phyloP scores from a whole-genome alignment of 2,797 vertebrate species.

The Atherinosoma microstoma region DNA sequence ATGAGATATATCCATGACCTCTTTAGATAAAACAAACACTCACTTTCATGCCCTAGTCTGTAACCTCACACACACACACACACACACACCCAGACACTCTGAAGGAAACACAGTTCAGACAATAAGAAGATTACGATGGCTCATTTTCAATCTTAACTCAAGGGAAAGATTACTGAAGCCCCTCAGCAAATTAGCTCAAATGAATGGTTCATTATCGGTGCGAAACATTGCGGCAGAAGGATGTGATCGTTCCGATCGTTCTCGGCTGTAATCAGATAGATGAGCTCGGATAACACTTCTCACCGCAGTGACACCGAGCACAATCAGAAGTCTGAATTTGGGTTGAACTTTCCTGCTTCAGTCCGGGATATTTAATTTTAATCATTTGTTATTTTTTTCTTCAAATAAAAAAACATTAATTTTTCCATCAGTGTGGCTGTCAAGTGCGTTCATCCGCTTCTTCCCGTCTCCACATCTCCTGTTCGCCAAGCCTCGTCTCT shows the following conservation, averaged over 20 bases:
- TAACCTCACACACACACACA: constrained; percentile 15
- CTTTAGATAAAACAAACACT: constrained; percentile 26
- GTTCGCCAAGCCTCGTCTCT: constrained; percentile 43
- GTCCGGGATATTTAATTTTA: constrained; percentile 22
- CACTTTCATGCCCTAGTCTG: constrained; percentile 21
- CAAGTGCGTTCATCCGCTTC: constrained; percentile 29
- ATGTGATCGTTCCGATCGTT: constrained; percentile 55
- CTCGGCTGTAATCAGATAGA: constrained; percentile 58
- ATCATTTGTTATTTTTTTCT: constrained; percentile 42
- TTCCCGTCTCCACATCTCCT: constrained; percentile 26
- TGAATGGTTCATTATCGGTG: constrained; percentile 71
- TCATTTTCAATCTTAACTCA: constrained; percentile 72
- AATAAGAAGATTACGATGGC: constrained; percentile 68
- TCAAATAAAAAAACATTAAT: not conserved
- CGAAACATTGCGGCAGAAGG: constrained; percentile 62
- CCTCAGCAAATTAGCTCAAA: constrained; percentile 72
- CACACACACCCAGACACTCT: constrained; percentile 7
- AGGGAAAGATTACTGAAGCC: constrained; percentile 73
- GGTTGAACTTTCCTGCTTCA: constrained; percentile 11
- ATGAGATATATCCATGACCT: constrained; percentile 1
- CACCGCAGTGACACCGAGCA: not conserved
- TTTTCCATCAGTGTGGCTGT: constrained; percentile 37
- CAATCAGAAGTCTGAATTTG: constrained; percentile 19
- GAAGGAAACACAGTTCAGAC: constrained; percentile 39
- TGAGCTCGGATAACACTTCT: constrained; percentile 17